Percentiles rank a stretch among this genome's conserved stretches.
phyloP scores from a whole-genome alignment of 2,888 invertebrate species.

The Andrena dorsata region DNA sequence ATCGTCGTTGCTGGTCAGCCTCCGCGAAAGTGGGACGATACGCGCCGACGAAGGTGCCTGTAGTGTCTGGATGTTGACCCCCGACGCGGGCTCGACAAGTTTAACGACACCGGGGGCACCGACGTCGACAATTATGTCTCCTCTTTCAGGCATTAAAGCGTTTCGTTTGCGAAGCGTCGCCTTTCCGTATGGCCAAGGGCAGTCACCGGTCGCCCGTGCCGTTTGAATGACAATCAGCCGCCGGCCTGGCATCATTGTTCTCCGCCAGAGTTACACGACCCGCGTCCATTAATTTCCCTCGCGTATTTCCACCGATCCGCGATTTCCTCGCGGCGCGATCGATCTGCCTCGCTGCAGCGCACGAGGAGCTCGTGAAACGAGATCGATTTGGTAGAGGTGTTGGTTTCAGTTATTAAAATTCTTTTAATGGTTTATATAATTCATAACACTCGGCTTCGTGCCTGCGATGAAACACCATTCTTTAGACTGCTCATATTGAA shows the following conservation, averaged over 20 bases:
- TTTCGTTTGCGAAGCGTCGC: slow-evolving; percentile 62
- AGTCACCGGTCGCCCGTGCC: slow-evolving; percentile 64
- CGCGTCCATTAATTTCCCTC: slow-evolving; percentile 50
- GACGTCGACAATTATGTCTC: slow-evolving; percentile 67
- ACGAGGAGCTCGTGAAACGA: slow-evolving; percentile 8
- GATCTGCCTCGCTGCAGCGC: background rate
- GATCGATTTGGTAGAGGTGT: slow-evolving; percentile 11
- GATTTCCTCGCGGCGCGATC: background rate
- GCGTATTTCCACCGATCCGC: slow-evolving; percentile 34
- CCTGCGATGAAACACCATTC: too few species aligned
- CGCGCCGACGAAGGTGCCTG: slow-evolving; percentile 2
- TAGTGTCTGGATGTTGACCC: slow-evolving; percentile 51
- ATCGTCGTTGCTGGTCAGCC: slow-evolving; percentile 1
- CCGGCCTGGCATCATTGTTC: slow-evolving; percentile 43
- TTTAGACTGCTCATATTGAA: too few species aligned
- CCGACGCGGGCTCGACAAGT: slow-evolving; percentile 59
- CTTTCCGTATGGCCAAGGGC: slow-evolving; percentile 69
- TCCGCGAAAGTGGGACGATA: slow-evolving; percentile 50
- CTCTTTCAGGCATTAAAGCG: slow-evolving; percentile 61
- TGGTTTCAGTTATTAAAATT: too few species aligned
- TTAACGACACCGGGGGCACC: slow-evolving; percentile 65
- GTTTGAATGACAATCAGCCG: slow-evolving; percentile 66
- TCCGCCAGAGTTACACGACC: slow-evolving; percentile 43
- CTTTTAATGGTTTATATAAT: too few species aligned
- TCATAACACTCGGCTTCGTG: too few species aligned